Base-by-base conservation (phyloP, 2,888 invertebrate species). In the Cheilosia variabilis region DNA sequence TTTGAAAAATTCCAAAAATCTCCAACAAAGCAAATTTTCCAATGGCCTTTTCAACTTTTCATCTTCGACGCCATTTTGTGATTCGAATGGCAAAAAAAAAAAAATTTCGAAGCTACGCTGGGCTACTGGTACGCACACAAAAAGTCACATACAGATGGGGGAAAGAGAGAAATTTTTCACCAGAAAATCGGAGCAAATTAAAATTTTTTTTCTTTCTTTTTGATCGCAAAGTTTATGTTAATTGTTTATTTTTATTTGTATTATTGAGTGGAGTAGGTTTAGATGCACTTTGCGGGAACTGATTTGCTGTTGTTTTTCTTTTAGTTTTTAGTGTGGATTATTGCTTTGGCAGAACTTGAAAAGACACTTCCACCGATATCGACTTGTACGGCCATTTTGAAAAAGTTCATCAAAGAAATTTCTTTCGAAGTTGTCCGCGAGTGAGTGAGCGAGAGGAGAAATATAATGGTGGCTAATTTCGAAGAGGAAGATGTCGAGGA, bases 331-430 rank as follows among this genome's bases (percentile, higher is more conserved):
- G 53, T 84, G 58, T 53, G 31, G 10, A 60, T 60, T 68, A 62
- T 62, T 71, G 57, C 24, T 68, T 80, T 72, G 68, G 57, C 31
- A 68, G 63, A 78, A 69, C 63, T 77, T 73, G 66, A 45, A 47
- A 41, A 60, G 63, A 87, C 80, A 78, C 81, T 73, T 87, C 72
- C 77, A 75, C 52, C 31, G 55, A 82, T 82, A 77, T 87, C 73
- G 87, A 87, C 81, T 87, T 87, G 69, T 65, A 27, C 87, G 87
- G 86, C 87, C 87, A 87, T 87, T 82, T 87, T 87, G 69, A 71
- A 73, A 71, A 62, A 37, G 37, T 58, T 62, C 62, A 17, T 43
- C 43, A 13, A 60, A 75, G 69, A 79, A 79, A 79, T 63, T 73
- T 73, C 41, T 68, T 83, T 71, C 75, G 75, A 84, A 84, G 15